phyloP scores from a whole-genome alignment of 2,797 vertebrate genomes.

The Sebastes kiyomatsui region DNA sequence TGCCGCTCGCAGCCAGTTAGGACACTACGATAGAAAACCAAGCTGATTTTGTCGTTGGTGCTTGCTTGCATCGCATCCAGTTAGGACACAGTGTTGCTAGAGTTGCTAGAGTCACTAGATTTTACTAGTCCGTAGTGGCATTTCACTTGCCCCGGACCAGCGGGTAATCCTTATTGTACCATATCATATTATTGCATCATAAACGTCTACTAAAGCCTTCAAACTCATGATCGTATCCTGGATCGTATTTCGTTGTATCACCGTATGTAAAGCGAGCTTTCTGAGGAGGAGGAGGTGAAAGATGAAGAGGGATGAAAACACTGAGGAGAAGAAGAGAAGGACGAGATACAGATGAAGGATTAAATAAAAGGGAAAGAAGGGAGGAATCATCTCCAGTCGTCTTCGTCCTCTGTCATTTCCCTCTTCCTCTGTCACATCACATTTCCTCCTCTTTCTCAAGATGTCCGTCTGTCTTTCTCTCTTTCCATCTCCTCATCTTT shows the following conservation, averaged over 20 bases:
- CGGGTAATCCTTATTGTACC: too few relatives aligned
- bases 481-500: conserved; percentile 37
- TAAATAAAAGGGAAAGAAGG: background rate
- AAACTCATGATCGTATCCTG: background rate
- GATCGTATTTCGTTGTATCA: background rate
- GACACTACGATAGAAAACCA: too few relatives aligned
- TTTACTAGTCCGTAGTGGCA: too few relatives aligned
- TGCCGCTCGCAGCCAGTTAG: too few relatives aligned
- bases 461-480: background rate
- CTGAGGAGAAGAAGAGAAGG: background rate
- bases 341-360: background rate
- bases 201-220: background rate
- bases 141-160: too few relatives aligned
- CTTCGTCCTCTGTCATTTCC: conserved; percentile 13
- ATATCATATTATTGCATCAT: too few relatives aligned
- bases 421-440: conserved; percentile 2
- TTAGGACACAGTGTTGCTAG: too few relatives aligned
- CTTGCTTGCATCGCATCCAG: too few relatives aligned
- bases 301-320: background rate
- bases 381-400: background rate
- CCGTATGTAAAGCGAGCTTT: background rate
- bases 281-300: background rate
- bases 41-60: too few relatives aligned
- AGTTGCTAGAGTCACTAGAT: too few relatives aligned
- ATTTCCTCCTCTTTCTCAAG: background rate